Evolutionary conservation across 2,113 vertebrate species (phyloP).

Genomic region (Nothobranchius furzeri): DNA sequence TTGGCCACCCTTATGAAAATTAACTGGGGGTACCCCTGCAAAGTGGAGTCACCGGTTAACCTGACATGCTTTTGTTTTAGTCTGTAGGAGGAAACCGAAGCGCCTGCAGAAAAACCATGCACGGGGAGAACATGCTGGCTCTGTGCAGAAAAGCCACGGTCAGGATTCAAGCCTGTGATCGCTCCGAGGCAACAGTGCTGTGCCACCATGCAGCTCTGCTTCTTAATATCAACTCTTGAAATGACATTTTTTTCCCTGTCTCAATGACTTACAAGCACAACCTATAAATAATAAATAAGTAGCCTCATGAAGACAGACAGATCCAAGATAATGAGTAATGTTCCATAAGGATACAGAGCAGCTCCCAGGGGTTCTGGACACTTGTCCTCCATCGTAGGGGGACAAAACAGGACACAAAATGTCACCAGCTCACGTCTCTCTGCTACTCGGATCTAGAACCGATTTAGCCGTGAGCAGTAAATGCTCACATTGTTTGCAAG

Average conservation of each 20-base stretch:
- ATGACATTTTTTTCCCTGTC: not conserved
- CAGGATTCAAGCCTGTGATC: no score
- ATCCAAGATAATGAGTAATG: no score
- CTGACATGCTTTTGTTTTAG: no score
- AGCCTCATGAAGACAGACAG: not conserved
- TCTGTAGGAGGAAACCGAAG: no score
- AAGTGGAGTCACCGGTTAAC: no score
- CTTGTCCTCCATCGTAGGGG: slow-evolving; percentile 43
- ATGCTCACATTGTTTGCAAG: slow-evolving; percentile 41
- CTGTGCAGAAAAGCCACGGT: no score
- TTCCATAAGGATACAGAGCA: slow-evolving; percentile 8
- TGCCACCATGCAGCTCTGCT: no score
- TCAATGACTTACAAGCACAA: not conserved
- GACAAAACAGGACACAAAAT: slow-evolving; percentile 24
- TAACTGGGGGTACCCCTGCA: no score
- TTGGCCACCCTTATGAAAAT: no score
- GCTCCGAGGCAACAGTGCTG: no score
- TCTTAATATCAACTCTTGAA: not conserved
- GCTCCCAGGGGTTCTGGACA: slow-evolving; percentile 26
- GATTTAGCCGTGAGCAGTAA: slow-evolving; percentile 40
- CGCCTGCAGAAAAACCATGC: no score
- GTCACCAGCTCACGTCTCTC: slow-evolving; percentile 24
- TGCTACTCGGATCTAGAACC: slow-evolving; percentile 45
- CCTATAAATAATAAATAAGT: not conserved
- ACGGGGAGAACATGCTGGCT: no score